These are phyloP conservation scores for Ennomos fuscantarius DNA, from an alignment of 2,888 invertebrate genomes.

Conservation along the genomic window DNA sequence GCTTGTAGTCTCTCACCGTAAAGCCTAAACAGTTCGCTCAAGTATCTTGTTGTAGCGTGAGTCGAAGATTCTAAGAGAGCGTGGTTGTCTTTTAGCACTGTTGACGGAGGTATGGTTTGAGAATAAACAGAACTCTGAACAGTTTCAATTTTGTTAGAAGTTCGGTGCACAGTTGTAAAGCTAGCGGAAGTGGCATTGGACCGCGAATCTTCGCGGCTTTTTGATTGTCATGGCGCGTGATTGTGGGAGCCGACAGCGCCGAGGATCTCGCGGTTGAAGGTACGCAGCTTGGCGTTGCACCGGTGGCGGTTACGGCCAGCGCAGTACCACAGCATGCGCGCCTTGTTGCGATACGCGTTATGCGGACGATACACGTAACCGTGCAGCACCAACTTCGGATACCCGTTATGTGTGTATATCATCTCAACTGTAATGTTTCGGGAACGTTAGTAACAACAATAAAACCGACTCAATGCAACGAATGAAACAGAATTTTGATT, in stretches of 20 bases:
- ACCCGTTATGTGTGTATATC: conserved; percentile 55
- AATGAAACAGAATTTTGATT: conserved; percentile 14
- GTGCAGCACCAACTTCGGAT: conserved; percentile 68
- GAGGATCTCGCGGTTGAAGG: conserved; percentile 65
- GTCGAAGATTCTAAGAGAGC: not conserved
- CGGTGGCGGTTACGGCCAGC: conserved; percentile 65
- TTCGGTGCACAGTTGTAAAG: not conserved
- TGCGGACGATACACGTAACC: conserved; percentile 75
- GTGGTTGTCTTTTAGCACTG: conserved; percentile 1
- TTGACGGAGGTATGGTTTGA: not conserved
- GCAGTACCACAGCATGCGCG: conserved; percentile 76
- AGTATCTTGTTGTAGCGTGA: conserved; percentile 39
- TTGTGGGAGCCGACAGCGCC: conserved; percentile 65
- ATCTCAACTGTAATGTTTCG: conserved; percentile 38
- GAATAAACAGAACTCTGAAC: not conserved
- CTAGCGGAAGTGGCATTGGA: conserved; percentile 25
- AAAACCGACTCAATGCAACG: not conserved
- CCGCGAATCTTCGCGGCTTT: conserved; percentile 17
- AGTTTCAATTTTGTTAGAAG: not conserved
- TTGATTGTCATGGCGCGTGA: conserved; percentile 46
- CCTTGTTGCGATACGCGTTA: conserved; percentile 76
- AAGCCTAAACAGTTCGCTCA: conserved; percentile 53
- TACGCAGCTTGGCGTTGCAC: conserved; percentile 68
- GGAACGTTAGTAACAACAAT: conserved; percentile 14
- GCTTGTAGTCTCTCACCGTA: conserved; percentile 54